Evolutionary conservation across 2,113 vertebrate genomes (phyloP).

Genomic region (Mus spicilegus): DNA sequence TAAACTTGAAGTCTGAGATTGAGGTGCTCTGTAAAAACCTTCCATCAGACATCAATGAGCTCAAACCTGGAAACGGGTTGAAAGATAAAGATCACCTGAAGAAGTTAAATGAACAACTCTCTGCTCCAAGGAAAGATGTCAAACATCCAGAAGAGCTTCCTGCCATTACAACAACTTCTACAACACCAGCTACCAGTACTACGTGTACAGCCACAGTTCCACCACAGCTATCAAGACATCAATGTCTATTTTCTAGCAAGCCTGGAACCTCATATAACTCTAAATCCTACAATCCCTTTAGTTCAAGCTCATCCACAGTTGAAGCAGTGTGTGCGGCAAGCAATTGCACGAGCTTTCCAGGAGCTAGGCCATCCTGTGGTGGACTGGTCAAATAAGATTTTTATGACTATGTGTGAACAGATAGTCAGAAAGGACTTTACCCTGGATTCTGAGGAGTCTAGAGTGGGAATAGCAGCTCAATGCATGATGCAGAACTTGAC

Average conservation of each 20-base stretch:
- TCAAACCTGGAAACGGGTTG: conserved; percentile 97
- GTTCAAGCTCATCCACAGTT: conserved; percentile 97
- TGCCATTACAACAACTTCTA: conserved; percentile 93
- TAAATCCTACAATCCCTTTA: conserved; percentile 95
- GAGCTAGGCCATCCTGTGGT: conserved; percentile 98
- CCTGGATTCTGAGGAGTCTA: conserved; percentile 97
- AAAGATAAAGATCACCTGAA: conserved; percentile 99
- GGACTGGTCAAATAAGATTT: conserved; percentile 98
- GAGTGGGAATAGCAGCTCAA: conserved; percentile 98
- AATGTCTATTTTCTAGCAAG: conserved; percentile 98
- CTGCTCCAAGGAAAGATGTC: conserved; percentile 98
- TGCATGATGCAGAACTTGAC: conserved; percentile 99
- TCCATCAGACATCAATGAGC: conserved; percentile 97
- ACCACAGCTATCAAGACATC: conserved; percentile 98
- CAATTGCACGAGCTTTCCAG: conserved; percentile 97
- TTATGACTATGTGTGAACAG: conserved; percentile 99
- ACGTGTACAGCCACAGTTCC: conserved; percentile 95
- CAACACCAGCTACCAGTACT: conserved; percentile 93
- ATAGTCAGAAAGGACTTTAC: conserved; percentile 99
- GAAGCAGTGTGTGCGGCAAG: conserved; percentile 97
- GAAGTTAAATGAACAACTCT: conserved; percentile 97
- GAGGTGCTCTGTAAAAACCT: conserved; percentile 99
- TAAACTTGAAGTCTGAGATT: conserved; percentile 99
- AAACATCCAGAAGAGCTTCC: conserved; percentile 96
- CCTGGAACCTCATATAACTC: conserved; percentile 96